Percentiles rank a stretch among this genome's conserved stretches.
Evolutionary conservation across 2,888 invertebrate species (phyloP).

Genomic region (Nomada hirtipes): DNA sequence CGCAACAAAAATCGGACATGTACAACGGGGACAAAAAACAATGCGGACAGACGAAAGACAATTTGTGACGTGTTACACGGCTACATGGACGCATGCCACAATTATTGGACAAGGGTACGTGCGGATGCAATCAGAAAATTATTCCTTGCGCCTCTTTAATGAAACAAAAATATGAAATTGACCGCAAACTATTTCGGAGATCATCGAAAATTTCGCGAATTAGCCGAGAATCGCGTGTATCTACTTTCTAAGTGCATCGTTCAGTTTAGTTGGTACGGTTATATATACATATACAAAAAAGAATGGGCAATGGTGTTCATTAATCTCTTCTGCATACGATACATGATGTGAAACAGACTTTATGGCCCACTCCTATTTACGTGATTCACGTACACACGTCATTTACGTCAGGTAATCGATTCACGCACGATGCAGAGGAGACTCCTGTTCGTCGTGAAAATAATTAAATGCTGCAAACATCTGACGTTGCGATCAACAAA

Average conservation of each 20-base stretch:
- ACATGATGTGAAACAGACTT: slow-evolving; percentile 58
- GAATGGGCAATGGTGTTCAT: slow-evolving; percentile 53
- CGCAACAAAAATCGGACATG: slow-evolving; percentile 34
- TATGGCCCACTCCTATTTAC: slow-evolving; percentile 78
- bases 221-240: slow-evolving; percentile 26
- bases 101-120: slow-evolving; percentile 70
- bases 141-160: slow-evolving; percentile 36
- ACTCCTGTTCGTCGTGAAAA: slow-evolving; percentile 3
- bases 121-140: slow-evolving; percentile 76
- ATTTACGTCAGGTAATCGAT: slow-evolving; percentile 11
- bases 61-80: slow-evolving; percentile 57
- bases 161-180: not conserved
- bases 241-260: slow-evolving; percentile 67
- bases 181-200: not conserved
- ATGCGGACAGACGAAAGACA: slow-evolving; percentile 56
- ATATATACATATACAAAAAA: slow-evolving; percentile 14
- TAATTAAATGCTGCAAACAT: not conserved
- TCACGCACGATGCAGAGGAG: slow-evolving; percentile 32
- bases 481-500: not conserved
- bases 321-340: slow-evolving; percentile 60
- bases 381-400: slow-evolving; percentile 27
- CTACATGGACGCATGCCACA: slow-evolving; percentile 77
- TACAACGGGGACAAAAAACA: slow-evolving; percentile 47
- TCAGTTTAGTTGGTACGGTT: slow-evolving; percentile 56
- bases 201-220: not conserved